A percentile compares a stretch with the other conserved stretches of the same genome.
These are phyloP conservation scores for Endotricha flammealis DNA, from an alignment of 2,888 invertebrate species.

Conservation along the genomic window DNA sequence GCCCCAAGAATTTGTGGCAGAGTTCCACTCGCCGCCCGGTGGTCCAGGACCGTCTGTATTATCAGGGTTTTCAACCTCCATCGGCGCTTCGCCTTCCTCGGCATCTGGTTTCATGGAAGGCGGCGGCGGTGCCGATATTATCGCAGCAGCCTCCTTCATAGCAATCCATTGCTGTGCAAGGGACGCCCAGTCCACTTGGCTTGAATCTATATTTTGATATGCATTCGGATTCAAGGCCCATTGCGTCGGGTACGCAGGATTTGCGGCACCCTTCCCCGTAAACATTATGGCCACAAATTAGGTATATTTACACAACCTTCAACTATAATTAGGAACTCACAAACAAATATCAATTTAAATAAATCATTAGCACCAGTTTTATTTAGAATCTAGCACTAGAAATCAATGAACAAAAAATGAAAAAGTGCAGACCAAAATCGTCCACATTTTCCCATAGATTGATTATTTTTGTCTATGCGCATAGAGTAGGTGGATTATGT, in stretches of 20 bases:
- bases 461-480: too few relatives aligned
- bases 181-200: conserved; percentile 97
- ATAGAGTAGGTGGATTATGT: too few relatives aligned
- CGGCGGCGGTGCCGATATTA: conserved; percentile 79
- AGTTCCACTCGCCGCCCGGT: conserved; percentile 54
- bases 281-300: conserved; percentile 58
- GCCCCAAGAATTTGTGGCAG: conserved; percentile 58
- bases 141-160: conserved; percentile 88
- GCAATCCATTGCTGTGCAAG: conserved; percentile 98
- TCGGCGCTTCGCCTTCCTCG: conserved; percentile 91
- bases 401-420: conserved; percentile 1
- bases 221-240: conserved; percentile 90
- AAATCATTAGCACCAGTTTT: conserved; percentile 18
- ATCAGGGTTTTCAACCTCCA: conserved; percentile 90
- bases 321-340: conserved; percentile 8
- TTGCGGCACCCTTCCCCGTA: conserved; percentile 80
- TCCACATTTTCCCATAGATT: conserved; percentile 6
- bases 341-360: conserved; percentile 15
- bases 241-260: conserved; percentile 82
- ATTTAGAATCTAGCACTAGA: conserved; percentile 9
- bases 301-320: conserved; percentile 17
- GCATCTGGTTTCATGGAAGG: conserved; percentile 70
- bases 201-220: conserved; percentile 89
- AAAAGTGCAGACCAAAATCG: neutral
- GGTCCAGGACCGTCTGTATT: conserved; percentile 52